Percentiles rank a stretch among this genome's conserved stretches.
These are phyloP conservation scores for Ctenopoma multispine DNA, from an alignment of 2,797 vertebrate species.

Conservation along the genomic window DNA sequence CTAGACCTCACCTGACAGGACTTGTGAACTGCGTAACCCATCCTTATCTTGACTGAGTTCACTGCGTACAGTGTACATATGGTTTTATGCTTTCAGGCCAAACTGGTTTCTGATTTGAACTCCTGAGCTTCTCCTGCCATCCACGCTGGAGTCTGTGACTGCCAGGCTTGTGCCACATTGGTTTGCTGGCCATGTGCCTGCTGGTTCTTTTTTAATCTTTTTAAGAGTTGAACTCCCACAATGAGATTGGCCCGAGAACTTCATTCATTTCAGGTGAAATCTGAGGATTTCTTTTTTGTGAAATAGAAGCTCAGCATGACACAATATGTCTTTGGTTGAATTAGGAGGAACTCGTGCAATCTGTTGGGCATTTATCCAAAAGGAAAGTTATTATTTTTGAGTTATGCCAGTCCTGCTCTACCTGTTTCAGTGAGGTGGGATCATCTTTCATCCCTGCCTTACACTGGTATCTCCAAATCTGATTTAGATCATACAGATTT, in stretches of 20 bases:
- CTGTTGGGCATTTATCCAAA: constrained; percentile 9
- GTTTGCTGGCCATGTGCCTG: constrained; percentile 52
- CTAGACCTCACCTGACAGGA: constrained; percentile 48
- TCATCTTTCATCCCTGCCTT: constrained; percentile 18
- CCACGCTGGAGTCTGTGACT: constrained; percentile 23
- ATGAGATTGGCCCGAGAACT: too few relatives aligned
- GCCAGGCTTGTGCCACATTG: constrained; percentile 42
- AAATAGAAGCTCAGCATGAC: constrained; percentile 19
- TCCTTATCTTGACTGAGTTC: constrained; percentile 39
- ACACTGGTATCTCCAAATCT: constrained; percentile 41
- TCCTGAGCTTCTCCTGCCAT: constrained; percentile 41
- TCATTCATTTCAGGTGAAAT: constrained; percentile 44
- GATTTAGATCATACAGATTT: constrained; percentile 50
- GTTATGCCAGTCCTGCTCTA: constrained; percentile 21
- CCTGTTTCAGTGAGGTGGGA: constrained; percentile 29
- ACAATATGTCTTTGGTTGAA: constrained; percentile 1
- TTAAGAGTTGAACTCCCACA: constrained; percentile 57
- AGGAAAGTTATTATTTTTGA: constrained; percentile 9
- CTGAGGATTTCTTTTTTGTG: constrained; percentile 16
- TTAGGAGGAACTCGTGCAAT: constrained; percentile 26
- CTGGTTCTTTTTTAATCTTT: constrained; percentile 24
- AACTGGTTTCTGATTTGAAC: constrained; percentile 49
- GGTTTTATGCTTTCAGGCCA: constrained; percentile 35
- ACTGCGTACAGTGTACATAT: constrained; percentile 21
- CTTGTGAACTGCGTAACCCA: constrained; percentile 32